phyloP scores from a whole-genome alignment of 2,888 invertebrate species.

The Lasioglossum malachurum region DNA sequence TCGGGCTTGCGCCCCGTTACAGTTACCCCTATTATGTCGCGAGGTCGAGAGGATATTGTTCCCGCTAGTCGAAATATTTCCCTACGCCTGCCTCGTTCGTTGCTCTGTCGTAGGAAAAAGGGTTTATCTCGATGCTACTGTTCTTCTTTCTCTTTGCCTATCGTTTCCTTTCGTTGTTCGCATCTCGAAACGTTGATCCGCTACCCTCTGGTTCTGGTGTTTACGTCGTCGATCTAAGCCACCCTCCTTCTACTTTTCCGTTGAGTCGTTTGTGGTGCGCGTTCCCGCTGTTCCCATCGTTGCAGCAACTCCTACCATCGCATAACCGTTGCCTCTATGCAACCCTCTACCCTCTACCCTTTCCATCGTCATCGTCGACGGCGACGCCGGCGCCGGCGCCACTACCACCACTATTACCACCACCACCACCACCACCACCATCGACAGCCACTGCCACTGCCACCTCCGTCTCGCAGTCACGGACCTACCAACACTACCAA shows the following conservation, averaged over 20 bases:
- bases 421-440: background rate
- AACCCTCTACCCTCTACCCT: slow-evolving; percentile 10
- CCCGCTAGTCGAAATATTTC: slow-evolving; percentile 9
- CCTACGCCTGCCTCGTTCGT: background rate
- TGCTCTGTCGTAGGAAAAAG: slow-evolving; percentile 1
- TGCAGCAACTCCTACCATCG: slow-evolving; percentile 27
- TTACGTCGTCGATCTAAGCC: slow-evolving; percentile 31
- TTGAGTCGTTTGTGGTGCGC: slow-evolving; percentile 12
- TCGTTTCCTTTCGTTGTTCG: slow-evolving; percentile 23
- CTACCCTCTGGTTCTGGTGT: slow-evolving; percentile 6
- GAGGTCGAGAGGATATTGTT: slow-evolving; percentile 67
- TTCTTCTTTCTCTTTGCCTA: background rate
- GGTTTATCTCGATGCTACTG: slow-evolving; percentile 21
- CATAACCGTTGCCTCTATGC: background rate
- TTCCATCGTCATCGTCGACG: background rate
- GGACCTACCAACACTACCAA: slow-evolving; percentile 12
- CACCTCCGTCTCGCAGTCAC: slow-evolving; percentile 3
- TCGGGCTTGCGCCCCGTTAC: slow-evolving; percentile 81
- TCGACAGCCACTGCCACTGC: background rate
- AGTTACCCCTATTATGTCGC: slow-evolving; percentile 72
- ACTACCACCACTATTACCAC: background rate
- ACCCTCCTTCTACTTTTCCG: slow-evolving; percentile 37
- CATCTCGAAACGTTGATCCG: slow-evolving; percentile 32
- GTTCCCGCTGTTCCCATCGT: slow-evolving; percentile 10
- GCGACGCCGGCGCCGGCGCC: background rate